Evolutionary conservation across 1,140 invertebrate species (phyloP), one percentile per base, ranked within the genome.

Genomic region (Branchinecta lynchi): DNA sequence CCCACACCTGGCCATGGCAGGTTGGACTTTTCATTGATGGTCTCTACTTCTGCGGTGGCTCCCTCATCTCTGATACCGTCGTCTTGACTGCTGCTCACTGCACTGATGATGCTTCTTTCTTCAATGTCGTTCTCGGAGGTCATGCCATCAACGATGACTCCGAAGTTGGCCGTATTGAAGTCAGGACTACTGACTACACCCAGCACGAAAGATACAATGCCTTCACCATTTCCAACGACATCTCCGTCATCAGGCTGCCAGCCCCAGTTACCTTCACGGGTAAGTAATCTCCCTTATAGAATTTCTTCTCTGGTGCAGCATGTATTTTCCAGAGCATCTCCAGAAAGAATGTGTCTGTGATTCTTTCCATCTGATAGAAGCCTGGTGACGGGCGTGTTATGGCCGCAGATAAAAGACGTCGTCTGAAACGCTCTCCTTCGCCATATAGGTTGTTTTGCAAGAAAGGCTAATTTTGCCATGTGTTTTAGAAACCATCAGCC

Each of bases 181-280:
- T 74, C 15, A 71, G 68, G 9, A 68, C 71, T 8, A 77, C 71
- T 6, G 76, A 77, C 66, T 79, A 80, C 69, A 76, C 77, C 66
- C 77, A 80, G n/a, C 82, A 83, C 72, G 76, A 78, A 68, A 76
- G 78, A 10, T 83, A 79, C 77, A 78, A 78, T 76, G 74, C 78
- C 0, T 72, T 73, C n/a, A 73, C 75, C 0, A 72, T 80, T 10
- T 76, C 78, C 69, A 81, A 83, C 74, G 84, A 85, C 73, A 80
- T 85, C 65, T 82, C 83, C n/a, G 70, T 85, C 17, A 76, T 85
- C 15, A 76, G 77, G 60, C 74, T 86, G 1, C 79, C 80, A 15
- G 71, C 75, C 70, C 73, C 78, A 5, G 78, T 84, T 12, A 75
- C 76, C 43, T 79, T 81, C 17, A 79, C 78, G 66, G 79, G 81